A percentile compares a stretch with the other conserved stretches of the same genome.
Evolutionary conservation across 2,888 invertebrate species (phyloP).

Genomic region (Ornithoptera priamus): DNA sequence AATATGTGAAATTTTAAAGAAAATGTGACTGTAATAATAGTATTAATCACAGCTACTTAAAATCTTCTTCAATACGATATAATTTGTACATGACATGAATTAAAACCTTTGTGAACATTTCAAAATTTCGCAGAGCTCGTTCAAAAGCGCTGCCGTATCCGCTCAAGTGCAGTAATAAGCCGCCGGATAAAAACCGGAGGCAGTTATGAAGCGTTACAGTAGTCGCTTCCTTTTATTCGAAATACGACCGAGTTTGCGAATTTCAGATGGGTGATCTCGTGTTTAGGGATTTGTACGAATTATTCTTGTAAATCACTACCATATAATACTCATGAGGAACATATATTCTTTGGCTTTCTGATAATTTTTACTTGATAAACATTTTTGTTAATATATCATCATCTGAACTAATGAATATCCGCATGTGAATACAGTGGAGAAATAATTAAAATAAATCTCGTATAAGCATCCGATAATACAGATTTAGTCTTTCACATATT

Average conservation of each 20-base stretch:
- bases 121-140: constrained; percentile 6
- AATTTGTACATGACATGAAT: not conserved
- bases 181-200: constrained; percentile 11
- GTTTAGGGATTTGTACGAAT: not conserved
- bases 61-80: not conserved
- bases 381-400: too few relatives aligned
- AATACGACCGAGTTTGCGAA: not conserved
- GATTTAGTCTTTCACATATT: too few relatives aligned
- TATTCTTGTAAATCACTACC: not conserved
- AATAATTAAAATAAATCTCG: too few relatives aligned
- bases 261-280: not conserved
- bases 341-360: not conserved
- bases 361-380: not conserved
- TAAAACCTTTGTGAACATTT: constrained; percentile 1
- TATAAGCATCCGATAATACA: too few relatives aligned
- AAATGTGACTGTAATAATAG: too few relatives aligned
- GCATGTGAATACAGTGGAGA: too few relatives aligned
- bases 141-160: constrained; percentile 1
- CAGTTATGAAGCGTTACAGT: constrained; percentile 13
- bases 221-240: constrained; percentile 14
- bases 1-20: too few relatives aligned
- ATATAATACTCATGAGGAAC: not conserved
- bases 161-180: constrained; percentile 22
- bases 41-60: too few relatives aligned
- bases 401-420: too few relatives aligned